Conservation (phyloP, 2,888 invertebrate genomes). For the Dolomedes plantarius region DNA sequence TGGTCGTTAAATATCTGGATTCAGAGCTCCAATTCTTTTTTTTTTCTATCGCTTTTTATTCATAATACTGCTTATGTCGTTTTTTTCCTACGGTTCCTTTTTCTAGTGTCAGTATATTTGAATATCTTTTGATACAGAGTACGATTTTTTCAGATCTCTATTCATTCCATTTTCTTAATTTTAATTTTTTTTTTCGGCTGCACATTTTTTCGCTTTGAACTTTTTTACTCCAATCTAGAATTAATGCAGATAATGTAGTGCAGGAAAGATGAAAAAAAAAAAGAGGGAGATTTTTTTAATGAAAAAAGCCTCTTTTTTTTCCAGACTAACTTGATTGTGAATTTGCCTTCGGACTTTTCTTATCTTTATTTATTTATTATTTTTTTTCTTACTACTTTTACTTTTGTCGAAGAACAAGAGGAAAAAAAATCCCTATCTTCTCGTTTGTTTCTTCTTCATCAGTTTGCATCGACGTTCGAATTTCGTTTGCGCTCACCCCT, state of each 20-base stretch:
- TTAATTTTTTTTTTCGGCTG: not conserved
- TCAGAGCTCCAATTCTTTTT: no score
- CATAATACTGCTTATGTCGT: not conserved
- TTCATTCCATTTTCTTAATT: slow-evolving; percentile 9
- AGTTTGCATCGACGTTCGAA: slow-evolving; percentile 56
- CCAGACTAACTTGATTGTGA: slow-evolving; percentile 65
- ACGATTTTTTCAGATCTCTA: not conserved
- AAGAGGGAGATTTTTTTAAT: no score
- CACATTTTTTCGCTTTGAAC: slow-evolving; percentile 1
- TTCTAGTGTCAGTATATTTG: slow-evolving; percentile 5
- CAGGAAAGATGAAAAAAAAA: slow-evolving; percentile 26
- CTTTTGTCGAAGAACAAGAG: not conserved
- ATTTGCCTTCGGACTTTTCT: slow-evolving; percentile 45
- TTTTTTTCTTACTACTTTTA: not conserved
- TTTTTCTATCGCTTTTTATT: no score
- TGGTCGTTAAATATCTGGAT: no score
- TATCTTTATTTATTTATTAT: not conserved
- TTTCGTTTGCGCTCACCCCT: slow-evolving; percentile 40
- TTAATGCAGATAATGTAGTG: slow-evolving; percentile 63
- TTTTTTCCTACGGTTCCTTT: not conserved
- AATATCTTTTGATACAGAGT: slow-evolving; percentile 39
- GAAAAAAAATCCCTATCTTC: not conserved
- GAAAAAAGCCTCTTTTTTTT: no score
- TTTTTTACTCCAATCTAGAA: slow-evolving; percentile 39
- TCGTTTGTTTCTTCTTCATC: slow-evolving; percentile 62